Evolutionary conservation across 2,797 vertebrate genomes (phyloP), one percentile per base, ranked within the genome.

Genomic region (Anisognathus igniventris): DNA sequence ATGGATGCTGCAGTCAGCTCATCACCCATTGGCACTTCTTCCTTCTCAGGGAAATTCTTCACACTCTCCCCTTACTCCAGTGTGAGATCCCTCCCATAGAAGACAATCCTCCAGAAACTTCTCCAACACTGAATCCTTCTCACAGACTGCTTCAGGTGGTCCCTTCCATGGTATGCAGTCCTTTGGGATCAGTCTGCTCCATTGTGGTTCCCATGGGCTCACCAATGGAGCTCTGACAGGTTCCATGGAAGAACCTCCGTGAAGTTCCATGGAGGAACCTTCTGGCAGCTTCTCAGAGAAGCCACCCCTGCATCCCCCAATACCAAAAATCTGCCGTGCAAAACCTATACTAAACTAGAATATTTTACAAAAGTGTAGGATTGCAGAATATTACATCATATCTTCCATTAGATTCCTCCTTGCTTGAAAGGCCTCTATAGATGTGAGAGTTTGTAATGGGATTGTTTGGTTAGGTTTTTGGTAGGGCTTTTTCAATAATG

Each of bases 401-500:
- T 45, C 12, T 89, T 75, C 58, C 19, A 42, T 9, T 70, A 39
- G 2, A 40, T 79, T 89, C 62, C 20, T 58, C 5, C 61, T 61
- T 66, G 6, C 4, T 64, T 70, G 39, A 30, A 35, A 37, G 28
- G 9, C 7, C 3, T 42, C 7, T 18, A 37, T 51, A 54, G 70
- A 70, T 12, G 1, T 25, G 17, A 80, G 10, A 27, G 5, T 1
- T 48, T 83, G 51, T 23, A 44, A 54, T 31, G 8, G 7, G 9
- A 17, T 24, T 24, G 28, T 62, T 56, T 31, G 5, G 2, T 51
- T 88, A 37, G 58, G 3, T 1, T 73, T 73, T 56, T 56, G 20
- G 42, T 25, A 6, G 13, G 16, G 3, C 3, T 76, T 72, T 57
- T 57, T 42, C 2, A 0, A 54, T 39, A 4, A 7, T 8, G 6